A percentile compares a stretch with the other conserved stretches of the same genome.
These are phyloP conservation scores for Gambusia holbrooki DNA, from an alignment of 2,113 vertebrate genomes.

Conservation along the genomic window DNA sequence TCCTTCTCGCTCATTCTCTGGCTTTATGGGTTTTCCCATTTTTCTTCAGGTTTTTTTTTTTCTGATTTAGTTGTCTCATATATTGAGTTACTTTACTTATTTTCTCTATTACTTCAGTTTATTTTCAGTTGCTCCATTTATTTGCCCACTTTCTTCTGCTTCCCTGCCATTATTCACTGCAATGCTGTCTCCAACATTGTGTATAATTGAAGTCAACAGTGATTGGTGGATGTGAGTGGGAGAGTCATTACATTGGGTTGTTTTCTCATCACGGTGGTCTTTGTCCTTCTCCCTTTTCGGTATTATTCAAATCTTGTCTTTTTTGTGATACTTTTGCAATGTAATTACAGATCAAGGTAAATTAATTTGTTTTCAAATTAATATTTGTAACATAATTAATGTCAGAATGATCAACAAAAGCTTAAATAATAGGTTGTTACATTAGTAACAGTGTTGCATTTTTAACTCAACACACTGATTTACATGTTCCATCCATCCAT, in stretches of 20 bases:
- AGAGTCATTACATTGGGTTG: background rate
- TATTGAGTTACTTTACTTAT: conserved; percentile 19
- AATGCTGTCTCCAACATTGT: background rate
- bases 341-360: background rate
- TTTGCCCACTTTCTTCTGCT: background rate
- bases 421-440: background rate
- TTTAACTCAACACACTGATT: too few species aligned
- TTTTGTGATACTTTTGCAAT: background rate
- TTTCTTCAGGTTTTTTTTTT: conserved; percentile 11
- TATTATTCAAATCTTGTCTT: background rate
- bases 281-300: background rate
- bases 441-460: background rate
- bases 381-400: background rate
- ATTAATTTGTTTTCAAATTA: background rate
- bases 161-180: conserved; percentile 12
- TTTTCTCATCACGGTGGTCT: background rate
- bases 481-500: too few species aligned
- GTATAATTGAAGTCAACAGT: conserved; percentile 36
- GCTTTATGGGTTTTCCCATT: conserved; percentile 1
- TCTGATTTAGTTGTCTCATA: conserved; percentile 28
- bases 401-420: background rate
- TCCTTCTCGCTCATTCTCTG: conserved; percentile 7
- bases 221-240: conserved; percentile 21
- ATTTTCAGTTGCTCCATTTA: conserved; percentile 22
- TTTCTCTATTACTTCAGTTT: conserved; percentile 30